These are phyloP conservation scores for Semibalanus balanoides DNA, from an alignment of 1,140 invertebrate species.

Conservation along the genomic window DNA sequence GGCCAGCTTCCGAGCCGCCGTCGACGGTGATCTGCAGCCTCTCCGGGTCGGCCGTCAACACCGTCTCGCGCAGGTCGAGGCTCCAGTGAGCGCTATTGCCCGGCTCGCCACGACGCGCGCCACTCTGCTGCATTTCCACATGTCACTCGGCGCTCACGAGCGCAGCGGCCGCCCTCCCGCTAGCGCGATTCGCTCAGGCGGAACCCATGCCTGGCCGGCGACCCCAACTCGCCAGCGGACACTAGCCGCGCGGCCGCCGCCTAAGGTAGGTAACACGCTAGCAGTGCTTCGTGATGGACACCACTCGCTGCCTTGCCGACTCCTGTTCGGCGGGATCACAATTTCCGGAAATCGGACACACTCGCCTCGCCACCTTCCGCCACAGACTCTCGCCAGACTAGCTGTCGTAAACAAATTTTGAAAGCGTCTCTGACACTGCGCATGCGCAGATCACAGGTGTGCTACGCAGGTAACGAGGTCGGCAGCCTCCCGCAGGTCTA, in stretches of 20 bases:
- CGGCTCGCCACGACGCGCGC: not conserved
- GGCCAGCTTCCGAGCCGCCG: not conserved
- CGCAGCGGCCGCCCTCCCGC: not conserved
- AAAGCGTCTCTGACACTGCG: not conserved
- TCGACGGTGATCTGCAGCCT: not conserved
- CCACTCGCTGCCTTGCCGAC: not conserved
- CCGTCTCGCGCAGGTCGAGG: not conserved
- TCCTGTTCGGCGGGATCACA: not conserved
- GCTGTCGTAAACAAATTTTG: conserved; percentile 5
- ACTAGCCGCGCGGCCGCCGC: not conserved
- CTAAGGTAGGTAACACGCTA: not conserved
- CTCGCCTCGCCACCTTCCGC: not conserved
- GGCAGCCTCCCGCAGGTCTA: not conserved
- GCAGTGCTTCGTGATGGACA: not conserved
- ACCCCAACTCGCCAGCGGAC: not conserved
- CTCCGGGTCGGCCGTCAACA: not conserved
- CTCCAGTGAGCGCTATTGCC: not conserved
- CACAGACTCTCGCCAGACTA: not conserved
- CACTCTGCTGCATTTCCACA: too few species aligned
- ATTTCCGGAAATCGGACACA: not conserved
- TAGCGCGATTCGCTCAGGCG: not conserved
- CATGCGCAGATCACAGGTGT: conserved; percentile 3
- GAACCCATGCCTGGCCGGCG: not conserved
- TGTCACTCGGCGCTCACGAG: too few species aligned
- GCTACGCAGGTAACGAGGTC: conserved; percentile 9